A percentile compares a stretch with the other conserved stretches of the same genome.
Evolutionary conservation across 2,797 vertebrate genomes (phyloP).

Genomic region (Pristis pectinata): DNA sequence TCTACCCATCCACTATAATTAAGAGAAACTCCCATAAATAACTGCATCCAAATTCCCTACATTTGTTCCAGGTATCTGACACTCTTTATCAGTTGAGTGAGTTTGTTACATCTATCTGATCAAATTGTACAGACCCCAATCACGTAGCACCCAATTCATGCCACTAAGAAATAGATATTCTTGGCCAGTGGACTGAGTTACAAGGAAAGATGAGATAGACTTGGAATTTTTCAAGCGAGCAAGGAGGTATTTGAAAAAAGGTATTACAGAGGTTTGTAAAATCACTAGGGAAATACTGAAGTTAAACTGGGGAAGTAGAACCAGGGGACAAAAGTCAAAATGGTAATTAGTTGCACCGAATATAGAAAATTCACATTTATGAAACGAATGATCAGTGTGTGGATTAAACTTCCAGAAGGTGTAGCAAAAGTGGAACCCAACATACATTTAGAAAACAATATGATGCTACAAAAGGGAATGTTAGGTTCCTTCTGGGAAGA

Average conservation of each 20-base stretch:
- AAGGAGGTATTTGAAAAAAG: neutral
- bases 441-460: neutral
- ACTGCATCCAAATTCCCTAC: neutral
- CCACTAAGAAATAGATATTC: neutral
- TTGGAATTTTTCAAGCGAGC: neutral
- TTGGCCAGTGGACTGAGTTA: neutral
- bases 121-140: neutral
- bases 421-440: neutral
- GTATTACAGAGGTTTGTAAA: neutral
- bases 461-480: neutral
- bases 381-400: neutral
- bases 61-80: neutral
- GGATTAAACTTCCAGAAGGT: neutral
- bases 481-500: neutral
- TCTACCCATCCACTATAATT: neutral
- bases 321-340: neutral
- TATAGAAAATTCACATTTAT: neutral
- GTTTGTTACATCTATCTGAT: neutral
- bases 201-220: neutral
- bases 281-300: neutral
- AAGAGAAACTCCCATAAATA: neutral
- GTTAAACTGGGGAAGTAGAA: neutral
- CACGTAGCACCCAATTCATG: too few relatives aligned
- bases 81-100: neutral
- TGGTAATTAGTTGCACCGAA: neutral